Evolutionary conservation across 2,797 vertebrate species (phyloP).

Genomic region (Triplophysa bombifrons): DNA sequence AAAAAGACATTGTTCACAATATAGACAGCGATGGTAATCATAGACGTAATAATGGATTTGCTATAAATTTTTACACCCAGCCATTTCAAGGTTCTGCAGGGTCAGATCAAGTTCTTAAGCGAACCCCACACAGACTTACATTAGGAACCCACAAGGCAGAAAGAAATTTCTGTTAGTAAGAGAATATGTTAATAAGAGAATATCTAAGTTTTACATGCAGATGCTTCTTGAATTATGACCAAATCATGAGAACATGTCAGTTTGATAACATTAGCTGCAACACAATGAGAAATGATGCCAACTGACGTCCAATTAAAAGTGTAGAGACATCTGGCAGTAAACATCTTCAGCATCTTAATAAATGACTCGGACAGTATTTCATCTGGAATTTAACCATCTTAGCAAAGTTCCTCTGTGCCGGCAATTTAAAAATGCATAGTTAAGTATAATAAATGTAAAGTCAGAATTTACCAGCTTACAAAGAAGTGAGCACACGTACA

Average conservation of each 20-base stretch:
- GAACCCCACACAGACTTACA: constrained; percentile 28
- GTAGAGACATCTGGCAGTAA: constrained; percentile 16
- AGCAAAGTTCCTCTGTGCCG: not conserved
- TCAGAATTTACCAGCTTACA: not conserved
- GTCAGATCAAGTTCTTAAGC: constrained; percentile 31
- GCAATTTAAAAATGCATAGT: not conserved
- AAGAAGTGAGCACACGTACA: not conserved
- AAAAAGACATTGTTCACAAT: not conserved
- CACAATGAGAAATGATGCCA: constrained; percentile 13
- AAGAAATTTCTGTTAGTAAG: constrained; percentile 4
- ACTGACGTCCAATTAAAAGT: constrained; percentile 34
- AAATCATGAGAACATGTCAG: not conserved
- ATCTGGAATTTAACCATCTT: not conserved
- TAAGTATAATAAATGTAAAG: not conserved
- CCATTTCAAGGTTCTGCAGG: constrained; percentile 35
- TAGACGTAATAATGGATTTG: constrained; percentile 11
- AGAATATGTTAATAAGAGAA: constrained; percentile 33
- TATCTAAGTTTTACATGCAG: constrained; percentile 2
- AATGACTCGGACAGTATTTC: not conserved
- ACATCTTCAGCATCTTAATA: constrained; percentile 6
- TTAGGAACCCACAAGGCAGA: constrained; percentile 43
- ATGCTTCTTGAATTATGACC: constrained; percentile 23
- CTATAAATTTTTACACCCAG: constrained; percentile 2
- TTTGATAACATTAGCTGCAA: constrained; percentile 6
- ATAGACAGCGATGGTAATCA: not conserved